A percentile compares a stretch with the other conserved stretches of the same genome.
Evolutionary conservation across 2,888 invertebrate species (phyloP).

Genomic region (Pristionchus exspectatus): DNA sequence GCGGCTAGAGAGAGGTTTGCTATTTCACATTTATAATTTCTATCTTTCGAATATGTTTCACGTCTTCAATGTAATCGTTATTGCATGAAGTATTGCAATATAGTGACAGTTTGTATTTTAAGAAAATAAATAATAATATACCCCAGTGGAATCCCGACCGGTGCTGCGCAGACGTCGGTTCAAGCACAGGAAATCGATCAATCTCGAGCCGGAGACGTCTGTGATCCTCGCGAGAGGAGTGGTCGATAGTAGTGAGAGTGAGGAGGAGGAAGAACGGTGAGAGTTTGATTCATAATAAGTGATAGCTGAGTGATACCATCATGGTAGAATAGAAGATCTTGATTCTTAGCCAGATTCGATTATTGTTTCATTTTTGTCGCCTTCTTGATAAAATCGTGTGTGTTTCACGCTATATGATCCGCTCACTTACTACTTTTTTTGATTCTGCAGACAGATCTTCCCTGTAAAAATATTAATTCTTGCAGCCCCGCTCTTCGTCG

Average conservation of each 20-base stretch:
- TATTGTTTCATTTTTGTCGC: too few species aligned
- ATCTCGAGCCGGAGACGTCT: slow-evolving; percentile 34
- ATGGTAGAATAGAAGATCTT: too few species aligned
- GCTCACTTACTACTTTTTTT: too few species aligned
- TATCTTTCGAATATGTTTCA: not conserved
- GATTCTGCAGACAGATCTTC: not conserved
- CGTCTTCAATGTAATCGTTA: not conserved
- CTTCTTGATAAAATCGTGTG: too few species aligned
- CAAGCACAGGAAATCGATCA: slow-evolving; percentile 49
- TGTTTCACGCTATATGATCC: not conserved
- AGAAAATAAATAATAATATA: not conserved
- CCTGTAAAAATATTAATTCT: not conserved
- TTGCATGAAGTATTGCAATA: not conserved
- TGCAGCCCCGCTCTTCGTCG: not conserved
- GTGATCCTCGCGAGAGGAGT: slow-evolving; percentile 41
- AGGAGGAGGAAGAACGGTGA: slow-evolving; percentile 36
- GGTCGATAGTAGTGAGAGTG: not conserved
- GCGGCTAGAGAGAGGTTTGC: slow-evolving; percentile 3
- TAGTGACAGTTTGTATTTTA: not conserved
- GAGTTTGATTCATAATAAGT: too few species aligned
- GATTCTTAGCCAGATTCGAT: too few species aligned
- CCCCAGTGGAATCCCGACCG: slow-evolving; percentile 43
- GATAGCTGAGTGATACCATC: too few species aligned
- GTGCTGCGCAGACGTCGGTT: slow-evolving; percentile 27
- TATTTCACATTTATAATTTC: not conserved